Evolutionary conservation across 2,797 vertebrate species (phyloP).

Genomic region (Neolamprologus multifasciatus): DNA sequence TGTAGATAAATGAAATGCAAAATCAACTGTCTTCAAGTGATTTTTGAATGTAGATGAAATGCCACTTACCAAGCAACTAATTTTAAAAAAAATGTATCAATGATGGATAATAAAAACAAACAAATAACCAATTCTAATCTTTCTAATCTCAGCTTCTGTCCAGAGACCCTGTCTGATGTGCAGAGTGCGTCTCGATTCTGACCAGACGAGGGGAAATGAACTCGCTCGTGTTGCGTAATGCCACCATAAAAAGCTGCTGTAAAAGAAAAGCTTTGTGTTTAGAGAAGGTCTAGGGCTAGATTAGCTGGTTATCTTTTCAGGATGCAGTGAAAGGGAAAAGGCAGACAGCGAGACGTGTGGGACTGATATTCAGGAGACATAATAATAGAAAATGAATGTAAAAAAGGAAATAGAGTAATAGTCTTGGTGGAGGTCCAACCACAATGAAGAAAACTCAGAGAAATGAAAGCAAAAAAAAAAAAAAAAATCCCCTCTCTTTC

Average conservation of each 20-base stretch:
- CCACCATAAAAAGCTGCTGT: constrained; percentile 10
- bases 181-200: neutral
- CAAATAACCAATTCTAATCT: neutral
- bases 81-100: neutral
- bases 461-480: neutral
- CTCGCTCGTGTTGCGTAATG: neutral
- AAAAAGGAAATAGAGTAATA: neutral
- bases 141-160: neutral
- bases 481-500: neutral
- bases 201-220: neutral
- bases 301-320: neutral
- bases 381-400: neutral
- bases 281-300: neutral
- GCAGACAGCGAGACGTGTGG: neutral
- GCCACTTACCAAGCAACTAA: neutral
- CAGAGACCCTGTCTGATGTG: neutral
- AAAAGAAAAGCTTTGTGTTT: neutral
- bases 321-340: neutral
- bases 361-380: neutral
- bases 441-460: neutral
- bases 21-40: neutral
- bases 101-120: neutral
- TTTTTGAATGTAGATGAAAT: neutral
- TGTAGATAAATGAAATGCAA: neutral
- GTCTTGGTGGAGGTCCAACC: neutral